These are phyloP conservation scores for Anolis sagrei DNA, from an alignment of 2,113 vertebrate species.

Conservation along the genomic window DNA sequence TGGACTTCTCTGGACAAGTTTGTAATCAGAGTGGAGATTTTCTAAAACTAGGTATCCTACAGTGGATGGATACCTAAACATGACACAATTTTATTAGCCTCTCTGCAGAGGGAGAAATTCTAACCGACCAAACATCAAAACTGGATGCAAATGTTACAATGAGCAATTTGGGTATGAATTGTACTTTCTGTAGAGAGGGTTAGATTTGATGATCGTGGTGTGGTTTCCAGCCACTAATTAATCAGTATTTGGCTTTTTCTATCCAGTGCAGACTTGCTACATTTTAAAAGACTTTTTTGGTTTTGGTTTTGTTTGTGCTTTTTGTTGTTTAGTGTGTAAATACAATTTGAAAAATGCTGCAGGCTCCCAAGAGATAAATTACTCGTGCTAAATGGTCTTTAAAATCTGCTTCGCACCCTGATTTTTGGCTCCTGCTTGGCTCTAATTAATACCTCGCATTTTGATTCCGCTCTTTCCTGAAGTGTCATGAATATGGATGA, in stretches of 20 bases:
- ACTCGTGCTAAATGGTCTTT: slow-evolving; percentile 69
- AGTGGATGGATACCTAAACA: neutral
- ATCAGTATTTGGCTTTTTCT: neutral
- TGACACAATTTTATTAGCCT: neutral
- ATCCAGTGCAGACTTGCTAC: neutral
- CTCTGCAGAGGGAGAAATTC: too few relatives aligned
- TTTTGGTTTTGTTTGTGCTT: neutral
- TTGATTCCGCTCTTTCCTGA: slow-evolving; percentile 62
- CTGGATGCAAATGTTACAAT: neutral
- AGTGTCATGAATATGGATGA: slow-evolving; percentile 51
- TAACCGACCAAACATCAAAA: neutral
- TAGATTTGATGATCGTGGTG: neutral
- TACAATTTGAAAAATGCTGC: slow-evolving; percentile 34
- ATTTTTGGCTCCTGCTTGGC: slow-evolving; percentile 43
- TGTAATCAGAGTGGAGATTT: neutral
- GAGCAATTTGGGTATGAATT: neutral
- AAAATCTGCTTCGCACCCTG: slow-evolving; percentile 56
- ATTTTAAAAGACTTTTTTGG: slow-evolving; percentile 14
- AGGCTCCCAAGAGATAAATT: slow-evolving; percentile 62
- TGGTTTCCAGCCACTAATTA: neutral
- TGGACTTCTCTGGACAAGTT: neutral
- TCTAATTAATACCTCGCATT: slow-evolving; percentile 63
- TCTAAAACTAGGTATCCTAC: neutral
- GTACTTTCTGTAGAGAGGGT: neutral
- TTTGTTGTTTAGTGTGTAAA: slow-evolving; percentile 40